Conservation (phyloP, 1,140 invertebrate species). For the Cyphomyrmex costatus region DNA sequence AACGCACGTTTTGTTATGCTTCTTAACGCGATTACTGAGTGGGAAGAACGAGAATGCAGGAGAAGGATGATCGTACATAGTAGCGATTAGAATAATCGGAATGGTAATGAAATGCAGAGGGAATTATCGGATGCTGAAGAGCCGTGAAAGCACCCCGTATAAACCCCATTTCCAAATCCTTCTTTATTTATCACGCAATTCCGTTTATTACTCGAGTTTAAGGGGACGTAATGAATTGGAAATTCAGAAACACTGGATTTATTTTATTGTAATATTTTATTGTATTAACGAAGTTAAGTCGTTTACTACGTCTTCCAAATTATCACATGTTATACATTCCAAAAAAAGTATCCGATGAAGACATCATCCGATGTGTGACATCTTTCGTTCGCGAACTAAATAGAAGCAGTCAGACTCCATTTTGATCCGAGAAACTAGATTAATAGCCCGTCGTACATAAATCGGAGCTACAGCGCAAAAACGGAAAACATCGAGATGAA, state of each 20-base stretch:
- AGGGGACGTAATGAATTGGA: slow-evolving; percentile 17
- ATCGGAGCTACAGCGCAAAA: background rate
- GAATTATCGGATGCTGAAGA: slow-evolving; percentile 75
- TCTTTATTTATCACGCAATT: slow-evolving; percentile 53
- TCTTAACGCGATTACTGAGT: slow-evolving; percentile 30
- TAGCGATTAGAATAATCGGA: slow-evolving; percentile 70
- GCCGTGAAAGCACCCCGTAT: slow-evolving; percentile 44
- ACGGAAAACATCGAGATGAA: background rate
- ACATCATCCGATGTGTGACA: background rate
- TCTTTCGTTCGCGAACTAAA: background rate
- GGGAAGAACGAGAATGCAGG: background rate
- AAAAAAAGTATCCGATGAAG: background rate
- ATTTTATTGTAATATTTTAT: background rate
- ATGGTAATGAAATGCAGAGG: slow-evolving; percentile 71
- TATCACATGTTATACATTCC: background rate
- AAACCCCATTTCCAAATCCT: slow-evolving; percentile 23
- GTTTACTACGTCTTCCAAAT: background rate
- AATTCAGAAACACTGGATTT: background rate
- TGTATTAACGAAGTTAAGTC: background rate
- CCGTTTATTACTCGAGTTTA: slow-evolving; percentile 35
- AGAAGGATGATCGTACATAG: slow-evolving; percentile 56
- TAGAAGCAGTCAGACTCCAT: no score
- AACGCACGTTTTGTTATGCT: background rate
- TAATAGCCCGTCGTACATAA: background rate
- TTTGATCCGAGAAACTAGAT: background rate